These are phyloP conservation scores for Stenurella melanura DNA, from an alignment of 2,888 invertebrate genomes.

Conservation along the genomic window DNA sequence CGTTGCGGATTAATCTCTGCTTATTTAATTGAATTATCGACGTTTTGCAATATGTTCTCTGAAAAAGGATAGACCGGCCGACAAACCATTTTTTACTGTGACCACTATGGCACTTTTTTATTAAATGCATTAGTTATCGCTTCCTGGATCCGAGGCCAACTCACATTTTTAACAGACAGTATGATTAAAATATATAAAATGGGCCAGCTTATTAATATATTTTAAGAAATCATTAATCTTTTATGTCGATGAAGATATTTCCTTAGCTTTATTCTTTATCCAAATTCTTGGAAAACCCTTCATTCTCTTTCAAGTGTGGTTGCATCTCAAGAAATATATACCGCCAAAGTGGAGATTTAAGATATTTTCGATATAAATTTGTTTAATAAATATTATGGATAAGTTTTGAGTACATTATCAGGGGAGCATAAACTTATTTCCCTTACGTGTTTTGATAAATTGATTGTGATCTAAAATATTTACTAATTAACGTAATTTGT, in stretches of 20 bases:
- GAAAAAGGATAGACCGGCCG: conserved; percentile 19
- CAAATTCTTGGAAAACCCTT: not conserved
- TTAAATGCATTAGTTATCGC: conserved; percentile 39
- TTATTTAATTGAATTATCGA: conserved; percentile 49
- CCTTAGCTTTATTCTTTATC: not conserved
- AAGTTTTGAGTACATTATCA: not conserved
- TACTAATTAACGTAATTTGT: too few species aligned
- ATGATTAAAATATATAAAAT: conserved; percentile 41
- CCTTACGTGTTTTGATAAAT: too few species aligned
- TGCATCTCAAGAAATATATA: not conserved
- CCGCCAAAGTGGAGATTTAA: not conserved
- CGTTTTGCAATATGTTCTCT: conserved; percentile 32
- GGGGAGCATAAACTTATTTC: not conserved
- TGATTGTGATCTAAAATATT: too few species aligned
- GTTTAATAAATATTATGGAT: not conserved
- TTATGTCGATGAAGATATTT: conserved; percentile 19
- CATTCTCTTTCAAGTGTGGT: not conserved
- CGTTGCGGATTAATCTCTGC: conserved; percentile 30
- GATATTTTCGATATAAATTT: not conserved
- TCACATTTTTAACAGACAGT: conserved; percentile 31
- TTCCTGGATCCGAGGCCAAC: conserved; percentile 5
- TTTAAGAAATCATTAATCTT: conserved; percentile 44
- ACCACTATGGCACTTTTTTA: conserved; percentile 32
- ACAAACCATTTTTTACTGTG: conserved; percentile 36
- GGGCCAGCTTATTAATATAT: conserved; percentile 37